Conservation (phyloP, 2,113 vertebrate genomes). For the Rhineura floridana region DNA sequence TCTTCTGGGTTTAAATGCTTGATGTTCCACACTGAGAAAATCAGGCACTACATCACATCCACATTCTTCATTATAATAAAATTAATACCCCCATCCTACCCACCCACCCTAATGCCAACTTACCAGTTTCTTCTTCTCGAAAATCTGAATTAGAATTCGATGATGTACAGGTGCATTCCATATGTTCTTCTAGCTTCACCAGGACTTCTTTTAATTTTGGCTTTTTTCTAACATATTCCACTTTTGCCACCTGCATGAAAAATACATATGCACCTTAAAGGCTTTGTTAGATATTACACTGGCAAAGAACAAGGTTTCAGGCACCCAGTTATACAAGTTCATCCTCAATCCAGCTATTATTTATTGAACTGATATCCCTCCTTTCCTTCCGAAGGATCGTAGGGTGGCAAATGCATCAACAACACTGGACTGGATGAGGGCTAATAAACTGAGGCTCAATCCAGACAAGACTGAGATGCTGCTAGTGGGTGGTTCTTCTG, state of each 20-base stretch:
- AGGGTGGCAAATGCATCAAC: too few species aligned
- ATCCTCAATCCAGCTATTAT: background rate
- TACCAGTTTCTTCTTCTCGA: conserved; percentile 93
- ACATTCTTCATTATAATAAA: conserved; percentile 41
- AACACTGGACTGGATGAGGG: too few species aligned
- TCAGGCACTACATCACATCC: conserved; percentile 28
- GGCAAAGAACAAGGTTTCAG: conserved; percentile 53
- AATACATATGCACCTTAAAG: conserved; percentile 57
- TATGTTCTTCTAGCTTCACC: conserved; percentile 95
- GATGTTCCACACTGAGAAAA: conserved; percentile 3
- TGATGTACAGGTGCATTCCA: conserved; percentile 91
- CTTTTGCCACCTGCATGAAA: conserved; percentile 91
- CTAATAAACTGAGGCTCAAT: too few species aligned
- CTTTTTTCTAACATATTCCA: conserved; percentile 94
- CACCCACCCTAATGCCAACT: conserved; percentile 32
- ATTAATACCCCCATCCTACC: background rate
- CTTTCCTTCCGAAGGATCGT: too few species aligned
- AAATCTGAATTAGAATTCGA: conserved; percentile 87
- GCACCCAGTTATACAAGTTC: conserved; percentile 30
- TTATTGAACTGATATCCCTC: too few species aligned
- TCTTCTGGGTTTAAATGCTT: background rate
- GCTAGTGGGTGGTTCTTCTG: too few species aligned
- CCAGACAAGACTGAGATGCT: too few species aligned
- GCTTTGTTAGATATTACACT: conserved; percentile 20
- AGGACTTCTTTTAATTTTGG: conserved; percentile 97